Evolutionary conservation across 92 coral and sea anemone species (phyloP), one percentile per base, ranked within the genome.

Genomic region (Actinostola sp.): DNA sequence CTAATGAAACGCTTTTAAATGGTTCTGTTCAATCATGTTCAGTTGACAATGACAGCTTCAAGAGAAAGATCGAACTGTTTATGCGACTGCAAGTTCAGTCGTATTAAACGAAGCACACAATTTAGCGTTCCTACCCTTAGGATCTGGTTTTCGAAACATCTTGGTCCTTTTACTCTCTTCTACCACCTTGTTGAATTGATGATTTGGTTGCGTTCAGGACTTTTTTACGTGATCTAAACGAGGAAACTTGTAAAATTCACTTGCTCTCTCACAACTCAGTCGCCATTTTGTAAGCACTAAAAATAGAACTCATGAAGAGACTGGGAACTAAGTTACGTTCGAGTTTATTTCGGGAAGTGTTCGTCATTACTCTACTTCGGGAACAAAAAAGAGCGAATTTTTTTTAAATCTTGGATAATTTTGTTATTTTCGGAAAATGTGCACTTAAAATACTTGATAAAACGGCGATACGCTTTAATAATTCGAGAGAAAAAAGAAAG

Each of bases 121-220:
- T 28, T 59, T 15, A 20, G 28, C 36, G 21, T 6, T 27, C 74
- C 33, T 55, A 84, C 89, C 89, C 59, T 84, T 84, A 2, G 89
- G 89, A 46, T 84, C 89, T 1, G 89, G 82, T 56, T 84, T 84
- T 75, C 82, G 73, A 65, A 84, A 84, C 87, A 82, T 82, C 43
- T 56, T 78, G 35, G 48, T 10, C 21, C n/a, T 54, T 10, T 31
- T 43, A 43, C n/a, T 46, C 3, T 49, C 14, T 31, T 23, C 21
- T 24, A 8, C 13, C 17, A 13, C 17, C 38, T 46, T 32, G 11
- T 26, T 45, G 7, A 28, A 30, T 57, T n/a, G 25, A 13, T 19
- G 32, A 13, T 57, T 27, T 6, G 4, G 38, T 29, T 17, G 42
- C 42, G 11, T 12, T 1, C 15, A 57, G 63, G 39, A 26, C 19